Evolutionary conservation across 1,140 invertebrate species (phyloP), one percentile per base, ranked within the genome.

Genomic region (Drosophila albomicans): DNA sequence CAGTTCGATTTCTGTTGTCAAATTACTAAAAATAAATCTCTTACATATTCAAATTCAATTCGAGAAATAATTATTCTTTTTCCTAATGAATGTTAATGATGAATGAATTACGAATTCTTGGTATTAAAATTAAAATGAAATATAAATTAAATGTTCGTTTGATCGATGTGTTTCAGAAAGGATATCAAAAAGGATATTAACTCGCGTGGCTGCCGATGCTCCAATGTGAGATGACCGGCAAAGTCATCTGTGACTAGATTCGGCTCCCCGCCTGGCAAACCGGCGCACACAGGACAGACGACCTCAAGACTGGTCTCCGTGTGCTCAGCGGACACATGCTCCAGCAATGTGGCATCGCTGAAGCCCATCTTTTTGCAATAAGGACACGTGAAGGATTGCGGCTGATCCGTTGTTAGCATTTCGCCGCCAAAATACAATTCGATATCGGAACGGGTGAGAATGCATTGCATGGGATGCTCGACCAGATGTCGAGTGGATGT

Each of bases 381-480:
- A 43, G 98, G 98, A 94, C 98, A 99, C 79, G 98, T 99, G 93
- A 98, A 98, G 57, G 98, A 97, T 93, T 99, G 98, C 70, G 98
- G 97, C 92, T 98, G 97, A 91, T 99, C 98, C 70, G 97, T 94
- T 64, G 95, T 95, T 82, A 98, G 94, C 85, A 96, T 95, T 94
- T 99, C 98, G 72, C 98, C 98, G 79, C 97, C 97, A 95, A 98
- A 99, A 93, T 98, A 99, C 57, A 99, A 93, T 94, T 99, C 98
- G 95, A 98, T 98, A 94, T 99, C 98, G 94, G 97, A 96, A 94
- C 98, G 95, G 82, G 98, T 99, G 81, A 99, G 95, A 90, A 99
- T 99, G 93, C 98, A 99, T 94, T 99, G 98, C 96, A 99, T 98
- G 69, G 98, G 97, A 94, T 99, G 98, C 93, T 99, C 97, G 82